Percentiles rank a stretch among this genome's conserved stretches.
Evolutionary conservation across 2,888 invertebrate genomes (phyloP).

Genomic region (Conomelus anceps): DNA sequence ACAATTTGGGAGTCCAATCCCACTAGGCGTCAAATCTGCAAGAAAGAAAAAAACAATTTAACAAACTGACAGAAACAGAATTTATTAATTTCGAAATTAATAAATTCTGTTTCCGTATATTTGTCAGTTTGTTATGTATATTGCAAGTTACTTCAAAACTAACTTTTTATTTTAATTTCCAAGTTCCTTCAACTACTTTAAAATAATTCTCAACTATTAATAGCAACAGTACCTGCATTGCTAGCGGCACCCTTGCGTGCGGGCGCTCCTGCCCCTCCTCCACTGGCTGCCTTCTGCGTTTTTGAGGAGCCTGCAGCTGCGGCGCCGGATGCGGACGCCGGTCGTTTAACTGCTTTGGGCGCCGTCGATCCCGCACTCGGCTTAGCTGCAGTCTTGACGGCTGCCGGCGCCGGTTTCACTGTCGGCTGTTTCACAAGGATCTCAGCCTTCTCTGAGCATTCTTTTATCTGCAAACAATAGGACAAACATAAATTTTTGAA

Average conservation of each 20-base stretch:
- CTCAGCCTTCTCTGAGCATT: constrained; percentile 87
- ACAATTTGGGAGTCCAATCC: too few species aligned
- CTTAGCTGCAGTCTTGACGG: constrained; percentile 39
- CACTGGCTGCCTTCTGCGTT: constrained; percentile 40
- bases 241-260: constrained; percentile 18
- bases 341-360: constrained; percentile 49
- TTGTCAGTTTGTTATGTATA: too few species aligned
- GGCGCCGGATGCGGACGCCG: constrained; percentile 37
- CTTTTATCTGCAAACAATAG: constrained; percentile 59
- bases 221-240: neutral
- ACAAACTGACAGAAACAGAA: too few species aligned
- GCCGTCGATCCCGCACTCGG: constrained; percentile 44
- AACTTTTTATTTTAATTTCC: too few species aligned
- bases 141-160: too few species aligned
- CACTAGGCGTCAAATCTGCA: too few species aligned
- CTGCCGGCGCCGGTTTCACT: constrained; percentile 50
- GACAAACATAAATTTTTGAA: neutral
- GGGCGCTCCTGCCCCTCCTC: constrained; percentile 37
- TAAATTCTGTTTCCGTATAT: too few species aligned
- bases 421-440: constrained; percentile 58
- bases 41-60: too few species aligned
- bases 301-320: constrained; percentile 41
- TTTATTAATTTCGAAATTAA: too few species aligned
- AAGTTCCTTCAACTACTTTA: too few species aligned
- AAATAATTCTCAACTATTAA: neutral